Base-by-base conservation (phyloP, 2,797 vertebrate species). In the Gadopsis bispinosus region DNA sequence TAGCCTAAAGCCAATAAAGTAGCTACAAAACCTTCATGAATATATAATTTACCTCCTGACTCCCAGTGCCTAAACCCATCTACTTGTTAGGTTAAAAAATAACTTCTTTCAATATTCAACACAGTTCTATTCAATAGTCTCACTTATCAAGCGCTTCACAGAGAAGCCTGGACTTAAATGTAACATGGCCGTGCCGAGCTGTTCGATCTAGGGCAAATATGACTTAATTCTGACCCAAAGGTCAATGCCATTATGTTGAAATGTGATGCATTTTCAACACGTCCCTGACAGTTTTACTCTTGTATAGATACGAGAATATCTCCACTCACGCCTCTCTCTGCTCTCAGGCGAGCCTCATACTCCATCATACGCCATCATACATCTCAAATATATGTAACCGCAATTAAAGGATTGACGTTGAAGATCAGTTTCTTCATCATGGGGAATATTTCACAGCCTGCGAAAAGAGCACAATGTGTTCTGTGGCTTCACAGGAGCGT, bases 1-100 rank as follows among this genome's bases (percentile, higher is more conserved):
- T 86, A 69, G 77, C 83, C 87, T 84, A 56, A 77, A 91, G 89
- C 84, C 67, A 89, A 83, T 81, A 83, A 86, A 77, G 60, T 43
- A 69, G 65, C 81, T 60, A 75, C 74, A 89, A 85, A 92, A 83
- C 73, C 65, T 62, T 82, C 87, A 92, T 92, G 85, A 91, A 93
- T 92, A 75, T 83, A 79, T 90, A 83, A 91, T 90, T 90, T 77
- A 89, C 79, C 74, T 83, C 79, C 81, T 35, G 55, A 84, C 79
- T 87, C 63, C 54, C 60, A 7, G 72, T 71, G 70, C 65, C 79
- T 78, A 66, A 88, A 82, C 74, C 79, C 58, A 64, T 74, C 62
- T 39, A 58, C 31, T 61, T 67, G 69, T 84, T 88, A 85, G 67
- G 66, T 71, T 88, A 79, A 86, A 85, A 82, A 70, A 85, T 55